Conservation (phyloP, 1,140 invertebrate genomes). For the Ceratosolen fusciceps region DNA sequence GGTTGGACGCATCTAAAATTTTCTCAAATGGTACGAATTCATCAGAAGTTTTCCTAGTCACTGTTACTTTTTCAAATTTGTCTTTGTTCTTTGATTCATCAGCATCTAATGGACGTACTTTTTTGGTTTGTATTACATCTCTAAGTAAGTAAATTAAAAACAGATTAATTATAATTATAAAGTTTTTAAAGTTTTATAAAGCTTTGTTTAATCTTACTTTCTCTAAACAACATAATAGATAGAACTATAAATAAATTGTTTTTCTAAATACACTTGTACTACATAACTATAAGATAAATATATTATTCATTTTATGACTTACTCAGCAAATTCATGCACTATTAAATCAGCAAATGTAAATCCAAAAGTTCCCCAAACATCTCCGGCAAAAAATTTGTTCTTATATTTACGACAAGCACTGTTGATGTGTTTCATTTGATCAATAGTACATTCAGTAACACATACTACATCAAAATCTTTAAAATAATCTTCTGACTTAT, state of each 20-base stretch:
- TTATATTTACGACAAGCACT: slow-evolving; percentile 82
- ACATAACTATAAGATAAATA: too few relatives aligned
- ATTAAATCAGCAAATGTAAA: slow-evolving; percentile 92
- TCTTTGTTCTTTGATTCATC: slow-evolving; percentile 60
- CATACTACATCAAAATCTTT: slow-evolving; percentile 88
- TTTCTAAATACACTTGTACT: too few relatives aligned
- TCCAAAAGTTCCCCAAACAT: slow-evolving; percentile 95
- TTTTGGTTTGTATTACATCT: slow-evolving; percentile 64
- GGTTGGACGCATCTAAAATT: slow-evolving; percentile 77
- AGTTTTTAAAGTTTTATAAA: slow-evolving; percentile 7
- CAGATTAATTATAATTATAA: too few relatives aligned
- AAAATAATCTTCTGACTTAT: slow-evolving; percentile 82
- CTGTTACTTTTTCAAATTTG: slow-evolving; percentile 70
- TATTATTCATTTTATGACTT: slow-evolving; percentile 64
- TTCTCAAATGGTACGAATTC: slow-evolving; percentile 80
- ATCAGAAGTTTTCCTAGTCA: slow-evolving; percentile 69
- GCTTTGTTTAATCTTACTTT: not conserved
- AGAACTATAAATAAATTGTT: too few relatives aligned
- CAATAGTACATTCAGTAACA: slow-evolving; percentile 80
- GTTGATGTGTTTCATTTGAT: slow-evolving; percentile 83
- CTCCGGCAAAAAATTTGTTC: slow-evolving; percentile 90
- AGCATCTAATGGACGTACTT: slow-evolving; percentile 55
- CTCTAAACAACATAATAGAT: too few relatives aligned
- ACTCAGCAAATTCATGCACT: slow-evolving; percentile 89
- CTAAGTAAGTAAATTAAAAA: slow-evolving; percentile 53